phyloP scores from a whole-genome alignment of 1,140 invertebrate species.

The Whitmania pigra region DNA sequence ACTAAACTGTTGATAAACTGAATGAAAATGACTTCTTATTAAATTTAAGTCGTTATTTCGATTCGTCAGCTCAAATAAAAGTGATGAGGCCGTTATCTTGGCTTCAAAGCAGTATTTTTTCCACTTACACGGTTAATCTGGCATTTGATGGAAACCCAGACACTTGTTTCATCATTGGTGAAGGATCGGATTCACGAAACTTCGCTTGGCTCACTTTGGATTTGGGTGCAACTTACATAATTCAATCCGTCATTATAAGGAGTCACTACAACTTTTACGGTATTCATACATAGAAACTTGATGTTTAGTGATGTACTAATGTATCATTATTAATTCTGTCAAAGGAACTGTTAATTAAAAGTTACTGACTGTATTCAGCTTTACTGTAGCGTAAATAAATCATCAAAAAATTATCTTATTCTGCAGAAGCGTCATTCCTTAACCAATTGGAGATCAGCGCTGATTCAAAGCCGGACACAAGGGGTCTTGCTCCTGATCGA shows the following conservation, averaged over 20 bases:
- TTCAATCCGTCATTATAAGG: neutral
- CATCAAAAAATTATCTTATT: too few species aligned
- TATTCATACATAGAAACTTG: neutral
- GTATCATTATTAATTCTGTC: neutral
- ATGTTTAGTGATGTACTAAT: neutral
- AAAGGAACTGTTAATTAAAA: too few species aligned
- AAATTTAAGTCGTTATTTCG: too few species aligned
- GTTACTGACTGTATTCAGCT: too few species aligned
- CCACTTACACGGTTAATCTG: neutral
- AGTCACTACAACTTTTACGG: neutral
- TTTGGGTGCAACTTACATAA: neutral
- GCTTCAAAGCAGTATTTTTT: neutral
- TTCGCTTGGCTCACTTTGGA: neutral
- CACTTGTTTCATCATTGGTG: constrained; percentile 3
- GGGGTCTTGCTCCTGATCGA: too few species aligned
- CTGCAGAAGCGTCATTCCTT: too few species aligned
- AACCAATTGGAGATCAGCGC: too few species aligned
- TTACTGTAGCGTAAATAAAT: too few species aligned
- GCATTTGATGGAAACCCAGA: neutral
- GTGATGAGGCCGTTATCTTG: neutral
- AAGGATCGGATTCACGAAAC: neutral
- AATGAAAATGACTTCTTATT: too few species aligned
- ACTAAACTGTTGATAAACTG: too few species aligned
- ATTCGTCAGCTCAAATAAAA: too few species aligned
- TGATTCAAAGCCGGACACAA: too few species aligned